Evolutionary conservation across 2,797 vertebrate species (phyloP).

Genomic region (Vespertilio murinus): DNA sequence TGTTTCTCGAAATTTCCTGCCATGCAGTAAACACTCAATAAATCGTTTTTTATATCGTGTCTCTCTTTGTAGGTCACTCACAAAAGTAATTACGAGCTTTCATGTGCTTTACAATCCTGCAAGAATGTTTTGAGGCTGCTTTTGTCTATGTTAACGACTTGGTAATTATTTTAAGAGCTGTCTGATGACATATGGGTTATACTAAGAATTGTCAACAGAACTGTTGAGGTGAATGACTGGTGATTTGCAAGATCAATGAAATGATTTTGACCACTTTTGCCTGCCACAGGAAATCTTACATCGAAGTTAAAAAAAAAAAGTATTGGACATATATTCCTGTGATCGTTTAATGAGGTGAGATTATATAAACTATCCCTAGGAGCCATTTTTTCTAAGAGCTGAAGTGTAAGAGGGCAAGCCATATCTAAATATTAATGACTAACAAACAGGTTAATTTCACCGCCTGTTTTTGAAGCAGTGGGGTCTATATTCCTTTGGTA

Average conservation of each 20-base stretch:
- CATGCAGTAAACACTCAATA: not conserved
- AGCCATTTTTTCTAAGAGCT: not conserved
- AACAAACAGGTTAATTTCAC: not conserved
- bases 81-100: not conserved
- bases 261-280: slow-evolving; percentile 25
- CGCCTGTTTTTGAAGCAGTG: not conserved
- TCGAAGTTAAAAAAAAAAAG: not conserved
- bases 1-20: slow-evolving; percentile 32
- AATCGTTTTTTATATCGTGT: not conserved
- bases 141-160: slow-evolving; percentile 12
- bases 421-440: not conserved
- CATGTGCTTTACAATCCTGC: not conserved
- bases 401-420: not conserved
- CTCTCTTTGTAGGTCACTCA: not conserved
- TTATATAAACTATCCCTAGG: not conserved
- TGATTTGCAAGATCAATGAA: not conserved
- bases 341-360: not conserved
- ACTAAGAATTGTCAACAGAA: not conserved
- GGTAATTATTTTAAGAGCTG: slow-evolving; percentile 1
- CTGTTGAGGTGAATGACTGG: not conserved
- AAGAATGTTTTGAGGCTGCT: not conserved
- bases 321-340: not conserved
- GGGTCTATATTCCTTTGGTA: not conserved
- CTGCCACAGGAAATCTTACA: not conserved
- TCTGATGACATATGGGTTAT: not conserved